Base-by-base conservation (phyloP, 2,888 invertebrate species). In the Mantis religiosa region DNA sequence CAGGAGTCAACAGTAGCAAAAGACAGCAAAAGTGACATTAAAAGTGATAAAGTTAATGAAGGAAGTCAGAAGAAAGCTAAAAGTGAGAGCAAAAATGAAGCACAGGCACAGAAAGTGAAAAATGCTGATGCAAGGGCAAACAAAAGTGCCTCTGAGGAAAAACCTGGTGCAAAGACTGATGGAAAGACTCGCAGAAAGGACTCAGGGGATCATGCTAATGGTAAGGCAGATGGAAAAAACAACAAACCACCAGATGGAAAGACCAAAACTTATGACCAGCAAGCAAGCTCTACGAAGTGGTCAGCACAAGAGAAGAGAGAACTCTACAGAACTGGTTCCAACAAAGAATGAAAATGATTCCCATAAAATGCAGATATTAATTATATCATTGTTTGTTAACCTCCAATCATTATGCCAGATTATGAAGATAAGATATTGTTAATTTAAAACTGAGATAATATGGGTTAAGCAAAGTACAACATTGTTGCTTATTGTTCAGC, bases 271-370 rank as follows among this genome's bases (percentile, higher is more conserved):
- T 30, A 20, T 82, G 87, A 87, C 6, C 82, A 87, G 30, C 9
- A 28, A 41, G 47, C 47, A 30, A 82, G 20, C 47, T 47, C 82
- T 86, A 28, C 28, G 15, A 88, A 83, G 83, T 34, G 47, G n/a
- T 83, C 83, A 30, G 88, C 88, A 83, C 88, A 88, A 54, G 88
- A 88, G 41, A 88, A 88, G 84, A 83, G 88, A 15, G 88, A 88
- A 71, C 54, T 88, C 9, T 84, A 84, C 34, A 83, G 84, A 25
- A 28, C 30, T 12, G 30, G 83, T 25, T 88, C 88, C 20, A 88
- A 28, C 27, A 88, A 88, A 28, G 88, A 88, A 71, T 71, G 20
- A 71, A 71, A 71, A 71, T 20, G 12, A 41, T 41, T 41, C 41
- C 12, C 41, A 41, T 41, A 41, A 41, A 41, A 41, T 41, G 12